phyloP scores from a whole-genome alignment of 2,888 invertebrate species.

The Brenthis ino region DNA sequence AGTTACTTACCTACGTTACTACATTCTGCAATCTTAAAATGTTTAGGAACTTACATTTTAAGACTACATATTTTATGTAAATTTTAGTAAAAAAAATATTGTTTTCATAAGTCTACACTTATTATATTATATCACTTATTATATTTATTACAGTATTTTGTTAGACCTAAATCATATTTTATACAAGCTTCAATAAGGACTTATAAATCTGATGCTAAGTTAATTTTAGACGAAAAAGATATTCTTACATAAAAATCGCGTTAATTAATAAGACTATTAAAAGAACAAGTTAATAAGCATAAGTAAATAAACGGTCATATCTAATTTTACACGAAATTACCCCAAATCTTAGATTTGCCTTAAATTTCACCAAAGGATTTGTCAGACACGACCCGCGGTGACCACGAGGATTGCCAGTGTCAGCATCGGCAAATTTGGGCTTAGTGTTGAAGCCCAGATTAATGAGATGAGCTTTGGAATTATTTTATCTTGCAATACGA shows the following conservation, averaged over 20 bases:
- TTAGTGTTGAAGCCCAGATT: conserved; percentile 77
- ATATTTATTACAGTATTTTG: too few relatives aligned
- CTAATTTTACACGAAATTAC: background rate
- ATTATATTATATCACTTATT: too few relatives aligned
- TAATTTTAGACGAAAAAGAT: too few relatives aligned
- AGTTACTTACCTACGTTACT: background rate
- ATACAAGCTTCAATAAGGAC: too few relatives aligned
- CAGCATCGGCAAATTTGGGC: conserved; percentile 75
- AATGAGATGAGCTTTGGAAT: conserved; percentile 60
- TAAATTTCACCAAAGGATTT: conserved; percentile 72
- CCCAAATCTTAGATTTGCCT: conserved; percentile 45
- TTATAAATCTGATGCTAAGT: too few relatives aligned
- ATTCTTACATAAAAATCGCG: too few relatives aligned
- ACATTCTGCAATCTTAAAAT: too few relatives aligned
- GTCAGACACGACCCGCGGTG: conserved; percentile 54
- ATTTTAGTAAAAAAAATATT: too few relatives aligned
- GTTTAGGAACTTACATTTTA: too few relatives aligned
- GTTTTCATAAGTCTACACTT: too few relatives aligned
- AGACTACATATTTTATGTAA: too few relatives aligned
- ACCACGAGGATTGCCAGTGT: conserved; percentile 68
- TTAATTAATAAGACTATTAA: background rate
- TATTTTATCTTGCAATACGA: conserved; percentile 38
- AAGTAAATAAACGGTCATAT: background rate
- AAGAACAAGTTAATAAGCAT: background rate
- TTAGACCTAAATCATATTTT: too few relatives aligned